Conservation (phyloP, 2,888 invertebrate species). For the Rhingia rostrata region DNA sequence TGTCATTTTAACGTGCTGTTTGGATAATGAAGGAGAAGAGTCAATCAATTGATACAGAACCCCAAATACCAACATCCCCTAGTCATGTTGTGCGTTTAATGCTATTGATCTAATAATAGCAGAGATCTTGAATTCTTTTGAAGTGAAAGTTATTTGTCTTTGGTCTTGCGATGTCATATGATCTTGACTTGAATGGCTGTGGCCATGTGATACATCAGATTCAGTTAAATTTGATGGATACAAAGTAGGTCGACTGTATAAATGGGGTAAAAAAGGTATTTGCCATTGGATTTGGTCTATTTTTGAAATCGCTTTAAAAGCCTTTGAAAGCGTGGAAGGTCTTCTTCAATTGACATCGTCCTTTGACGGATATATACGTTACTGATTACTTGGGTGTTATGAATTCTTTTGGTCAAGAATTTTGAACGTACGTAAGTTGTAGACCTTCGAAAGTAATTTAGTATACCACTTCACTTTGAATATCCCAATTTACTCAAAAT, state of each 20-base stretch:
- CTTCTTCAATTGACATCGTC: too few relatives aligned
- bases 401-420: too few relatives aligned
- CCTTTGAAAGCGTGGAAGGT: too few relatives aligned
- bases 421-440: too few relatives aligned
- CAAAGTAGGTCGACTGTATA: background rate
- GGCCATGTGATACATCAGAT: constrained; percentile 53
- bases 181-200: constrained; percentile 60
- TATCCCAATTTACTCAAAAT: too few relatives aligned
- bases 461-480: too few relatives aligned
- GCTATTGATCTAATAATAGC: constrained; percentile 45
- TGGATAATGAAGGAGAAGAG: constrained; percentile 13
- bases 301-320: background rate
- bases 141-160: constrained; percentile 63
- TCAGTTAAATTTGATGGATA: background rate
- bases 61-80: background rate
- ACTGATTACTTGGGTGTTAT: too few relatives aligned
- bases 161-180: constrained; percentile 41
- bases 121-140: constrained; percentile 59
- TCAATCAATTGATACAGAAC: background rate
- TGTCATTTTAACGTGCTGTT: constrained; percentile 19
- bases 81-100: constrained; percentile 3
- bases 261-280: background rate
- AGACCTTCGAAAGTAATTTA: too few relatives aligned
- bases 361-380: too few relatives aligned
- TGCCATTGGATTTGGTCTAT: constrained; percentile 1